These are phyloP conservation scores for Hipposideros larvatus DNA, from an alignment of 2,797 vertebrate species.

Conservation along the genomic window DNA sequence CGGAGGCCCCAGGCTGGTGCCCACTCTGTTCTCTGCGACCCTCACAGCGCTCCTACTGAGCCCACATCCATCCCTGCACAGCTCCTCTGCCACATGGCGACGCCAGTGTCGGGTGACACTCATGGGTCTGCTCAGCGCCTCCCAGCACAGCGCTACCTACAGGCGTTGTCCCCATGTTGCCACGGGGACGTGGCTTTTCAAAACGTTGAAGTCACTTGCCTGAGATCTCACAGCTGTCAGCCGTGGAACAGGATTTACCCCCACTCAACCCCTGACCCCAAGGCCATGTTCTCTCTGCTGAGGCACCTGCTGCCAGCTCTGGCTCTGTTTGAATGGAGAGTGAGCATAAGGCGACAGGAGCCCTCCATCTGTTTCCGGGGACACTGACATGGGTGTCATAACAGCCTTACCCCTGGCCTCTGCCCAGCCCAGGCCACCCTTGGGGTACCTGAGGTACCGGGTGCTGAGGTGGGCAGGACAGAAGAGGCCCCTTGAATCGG, in stretches of 20 bases:
- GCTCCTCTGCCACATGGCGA: not conserved
- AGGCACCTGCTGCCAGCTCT: not conserved
- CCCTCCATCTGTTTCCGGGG: too few relatives aligned
- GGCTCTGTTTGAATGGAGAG: not conserved
- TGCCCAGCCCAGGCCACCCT: rapidly evolving
- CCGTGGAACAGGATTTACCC: too few relatives aligned
- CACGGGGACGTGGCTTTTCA: rapidly evolving
- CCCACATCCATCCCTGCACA: rapidly evolving
- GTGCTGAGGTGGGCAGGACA: too few relatives aligned
- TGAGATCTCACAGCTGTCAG: not conserved
- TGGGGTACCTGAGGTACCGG: not conserved
- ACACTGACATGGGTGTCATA: too few relatives aligned
- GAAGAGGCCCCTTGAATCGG: rapidly evolving
- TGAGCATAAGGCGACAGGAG: not conserved
- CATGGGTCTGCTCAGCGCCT: rapidly evolving
- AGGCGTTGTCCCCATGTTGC: rapidly evolving
- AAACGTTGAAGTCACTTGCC: rapidly evolving
- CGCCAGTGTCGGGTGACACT: rapidly evolving
- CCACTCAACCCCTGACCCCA: too few relatives aligned
- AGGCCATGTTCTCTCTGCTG: not conserved
- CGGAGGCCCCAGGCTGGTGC: rapidly evolving
- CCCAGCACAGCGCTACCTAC: rapidly evolving
- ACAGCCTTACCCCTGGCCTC: not conserved
- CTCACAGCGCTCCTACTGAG: rapidly evolving
- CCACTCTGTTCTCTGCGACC: not conserved